These are phyloP conservation scores for Anneissia japonica DNA, from an alignment of 35 echinoderm and acorn worm species.

Conservation along the genomic window DNA sequence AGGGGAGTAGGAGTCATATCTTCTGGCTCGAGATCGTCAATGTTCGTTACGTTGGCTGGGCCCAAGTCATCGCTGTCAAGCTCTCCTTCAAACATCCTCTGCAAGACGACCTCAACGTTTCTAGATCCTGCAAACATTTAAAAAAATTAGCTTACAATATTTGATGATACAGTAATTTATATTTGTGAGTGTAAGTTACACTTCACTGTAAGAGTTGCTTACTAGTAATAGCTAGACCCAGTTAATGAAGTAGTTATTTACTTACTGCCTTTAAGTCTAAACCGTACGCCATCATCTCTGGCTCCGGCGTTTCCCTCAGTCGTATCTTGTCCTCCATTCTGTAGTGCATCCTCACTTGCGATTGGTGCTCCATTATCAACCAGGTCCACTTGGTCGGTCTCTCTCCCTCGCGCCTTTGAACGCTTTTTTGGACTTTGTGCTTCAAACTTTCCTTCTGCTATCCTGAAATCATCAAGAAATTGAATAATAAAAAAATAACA, in stretches of 20 bases:
- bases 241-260: background rate
- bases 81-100: constrained; percentile 95
- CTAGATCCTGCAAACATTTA: constrained; percentile 36
- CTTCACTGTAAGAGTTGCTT: too few species aligned
- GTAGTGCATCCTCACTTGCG: background rate
- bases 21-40: constrained; percentile 31
- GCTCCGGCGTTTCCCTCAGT: background rate
- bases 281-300: background rate
- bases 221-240: too few species aligned
- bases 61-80: constrained; percentile 75
- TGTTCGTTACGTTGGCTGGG: constrained; percentile 50
- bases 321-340: background rate
- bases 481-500: too few species aligned
- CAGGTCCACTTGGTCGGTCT: background rate
- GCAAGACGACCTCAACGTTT: constrained; percentile 52
- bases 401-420: background rate
- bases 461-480: background rate
- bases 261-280: background rate
- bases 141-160: too few species aligned
- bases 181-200: too few species aligned
- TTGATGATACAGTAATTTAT: too few species aligned
- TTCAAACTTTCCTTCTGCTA: background rate
- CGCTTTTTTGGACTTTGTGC: background rate
- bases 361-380: background rate
- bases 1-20: constrained; percentile 39